Conservation (phyloP, 2,797 vertebrate genomes). For the Coracias cyanogaster region DNA sequence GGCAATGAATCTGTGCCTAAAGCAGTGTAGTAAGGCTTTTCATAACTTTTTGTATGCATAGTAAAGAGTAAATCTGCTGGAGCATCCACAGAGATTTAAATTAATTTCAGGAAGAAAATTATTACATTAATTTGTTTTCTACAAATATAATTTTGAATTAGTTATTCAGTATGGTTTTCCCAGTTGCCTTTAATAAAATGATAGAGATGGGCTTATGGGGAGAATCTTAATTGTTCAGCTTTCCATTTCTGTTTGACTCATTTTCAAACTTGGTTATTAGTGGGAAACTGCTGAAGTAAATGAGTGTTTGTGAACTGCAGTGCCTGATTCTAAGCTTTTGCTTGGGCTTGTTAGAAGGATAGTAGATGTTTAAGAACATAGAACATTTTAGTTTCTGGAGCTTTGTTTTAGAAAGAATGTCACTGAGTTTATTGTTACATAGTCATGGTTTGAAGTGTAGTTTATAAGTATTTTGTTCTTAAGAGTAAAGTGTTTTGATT, state of each 20-base stretch:
- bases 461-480: not conserved
- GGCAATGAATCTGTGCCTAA: slow-evolving; percentile 81
- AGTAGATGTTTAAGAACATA: not conserved
- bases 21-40: slow-evolving; percentile 78
- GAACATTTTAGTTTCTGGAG: not conserved
- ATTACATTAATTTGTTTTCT: slow-evolving; percentile 87
- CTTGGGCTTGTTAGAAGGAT: not conserved
- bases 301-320: slow-evolving; percentile 60
- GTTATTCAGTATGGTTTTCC: slow-evolving; percentile 84
- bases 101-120: slow-evolving; percentile 87
- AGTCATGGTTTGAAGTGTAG: not conserved
- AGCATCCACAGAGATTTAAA: slow-evolving; percentile 83
- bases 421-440: not conserved
- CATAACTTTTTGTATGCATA: slow-evolving; percentile 78
- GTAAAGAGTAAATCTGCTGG: slow-evolving; percentile 82
- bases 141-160: slow-evolving; percentile 85
- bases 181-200: slow-evolving; percentile 85
- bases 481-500: not conserved
- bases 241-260: slow-evolving; percentile 78
- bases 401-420: not conserved
- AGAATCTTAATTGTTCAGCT: slow-evolving; percentile 83
- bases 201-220: slow-evolving; percentile 83
- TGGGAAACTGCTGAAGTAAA: slow-evolving; percentile 67
- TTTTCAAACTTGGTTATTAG: slow-evolving; percentile 76
- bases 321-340: slow-evolving; percentile 47